Evolutionary conservation across 2,797 vertebrate species (phyloP), one percentile per base, ranked within the genome.

Genomic region (Oreochromis grahami): DNA sequence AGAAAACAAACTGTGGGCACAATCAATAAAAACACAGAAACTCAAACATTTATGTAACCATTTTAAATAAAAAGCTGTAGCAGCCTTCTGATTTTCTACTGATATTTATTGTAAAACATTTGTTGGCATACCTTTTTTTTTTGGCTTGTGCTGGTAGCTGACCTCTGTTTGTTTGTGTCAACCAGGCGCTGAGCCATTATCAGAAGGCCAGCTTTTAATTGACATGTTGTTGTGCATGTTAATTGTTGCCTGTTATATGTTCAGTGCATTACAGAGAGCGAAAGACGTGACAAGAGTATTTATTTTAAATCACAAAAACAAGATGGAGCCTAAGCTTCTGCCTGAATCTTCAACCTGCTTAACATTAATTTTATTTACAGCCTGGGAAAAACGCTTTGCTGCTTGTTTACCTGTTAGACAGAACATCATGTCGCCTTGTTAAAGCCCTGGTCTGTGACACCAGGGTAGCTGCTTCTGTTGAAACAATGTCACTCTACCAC

Each of bases 401-500:
- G 80, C 48, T 55, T 26, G n/a, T 87, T 84, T 91, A 90, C 85
- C 83, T 91, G 80, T 84, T 83, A 80, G 78, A 82, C 83, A 76
- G 65, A 82, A 84, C 38, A 70, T 84, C 78, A 82, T 80, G 82
- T 87, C 41, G 65, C 80, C 83, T 90, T 88, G 81, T 90, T 91
- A 88, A 89, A 88, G 76, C 82, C 29, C 43, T 32, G 12, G 53
- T 88, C 56, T 32, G 8, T 81, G 85, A 87, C 88, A 90, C 89
- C 85, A 85, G 86, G 80, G 81, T 87, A 84, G 76, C 70, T 81
- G 78, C 84, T 43, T 81, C 78, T 79, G 88, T 81, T 82, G 78
- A 85, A 90, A 87, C 81, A 26, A 51, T 90, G 84, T 88, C 79
- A 86, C 74, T 82, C 51, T 63, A 85, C 83, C 76, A 78, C 83